Percentiles rank a stretch among this genome's conserved stretches.
Conservation (phyloP, 2,113 vertebrate species). For the Piprites chloris region DNA sequence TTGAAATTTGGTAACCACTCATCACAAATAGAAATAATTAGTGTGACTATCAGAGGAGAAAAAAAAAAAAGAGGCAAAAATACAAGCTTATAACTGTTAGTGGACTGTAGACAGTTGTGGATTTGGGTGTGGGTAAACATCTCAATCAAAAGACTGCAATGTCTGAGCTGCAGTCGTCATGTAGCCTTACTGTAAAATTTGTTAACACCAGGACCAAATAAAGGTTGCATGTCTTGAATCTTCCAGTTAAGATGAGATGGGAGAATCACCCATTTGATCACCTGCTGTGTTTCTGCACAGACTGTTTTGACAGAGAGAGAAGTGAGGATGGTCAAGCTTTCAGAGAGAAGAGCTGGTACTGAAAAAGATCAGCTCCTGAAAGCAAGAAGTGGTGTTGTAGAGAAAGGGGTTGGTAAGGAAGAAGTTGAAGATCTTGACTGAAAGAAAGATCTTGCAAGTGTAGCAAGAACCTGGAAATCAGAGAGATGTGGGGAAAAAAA, state of each 20-base stretch:
- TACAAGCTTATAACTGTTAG: neutral
- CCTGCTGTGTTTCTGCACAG: neutral
- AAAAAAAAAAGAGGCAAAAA: neutral
- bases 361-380: neutral
- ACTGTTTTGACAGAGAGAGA: neutral
- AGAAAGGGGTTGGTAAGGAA: neutral
- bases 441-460: neutral
- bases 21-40: neutral
- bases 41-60: neutral
- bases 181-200: neutral
- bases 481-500: neutral
- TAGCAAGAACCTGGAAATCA: neutral
- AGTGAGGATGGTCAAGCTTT: neutral
- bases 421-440: neutral
- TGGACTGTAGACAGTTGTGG: neutral
- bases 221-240: neutral
- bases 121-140: neutral
- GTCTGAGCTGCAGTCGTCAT: accelerated
- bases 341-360: neutral
- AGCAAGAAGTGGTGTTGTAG: neutral
- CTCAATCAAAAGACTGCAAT: neutral
- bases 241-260: neutral
- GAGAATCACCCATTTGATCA: neutral
- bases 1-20: neutral
- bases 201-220: neutral